Conservation (phyloP, 2,113 vertebrate genomes). For the Mugil cephalus region DNA sequence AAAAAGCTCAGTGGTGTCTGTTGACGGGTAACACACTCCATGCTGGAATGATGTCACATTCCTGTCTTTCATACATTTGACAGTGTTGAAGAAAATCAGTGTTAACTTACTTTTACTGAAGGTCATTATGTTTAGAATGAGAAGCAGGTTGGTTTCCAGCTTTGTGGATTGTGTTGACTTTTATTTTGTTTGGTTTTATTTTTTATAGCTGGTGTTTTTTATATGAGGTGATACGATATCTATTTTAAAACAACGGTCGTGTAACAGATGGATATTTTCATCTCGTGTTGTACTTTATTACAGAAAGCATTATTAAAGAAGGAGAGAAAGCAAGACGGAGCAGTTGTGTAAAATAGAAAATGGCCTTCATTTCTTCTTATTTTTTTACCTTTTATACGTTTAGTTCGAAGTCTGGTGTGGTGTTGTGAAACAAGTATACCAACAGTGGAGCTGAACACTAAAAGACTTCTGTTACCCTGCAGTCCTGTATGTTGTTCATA, state of each 20-base stretch:
- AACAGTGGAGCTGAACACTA: constrained; percentile 42
- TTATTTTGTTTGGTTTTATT: constrained; percentile 35
- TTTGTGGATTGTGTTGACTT: constrained; percentile 42
- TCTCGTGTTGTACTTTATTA: constrained; percentile 42
- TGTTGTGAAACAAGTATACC: constrained; percentile 32
- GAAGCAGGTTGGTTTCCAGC: constrained; percentile 24
- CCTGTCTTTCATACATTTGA: constrained; percentile 32
- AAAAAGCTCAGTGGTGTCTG: constrained; percentile 23
- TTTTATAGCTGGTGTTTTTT: constrained; percentile 68
- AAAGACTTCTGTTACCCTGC: constrained; percentile 42
- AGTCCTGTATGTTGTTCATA: constrained; percentile 23
- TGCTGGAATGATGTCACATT: constrained; percentile 57
- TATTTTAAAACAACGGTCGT: constrained; percentile 63
- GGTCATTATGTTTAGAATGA: constrained; percentile 10
- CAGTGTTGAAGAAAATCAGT: constrained; percentile 63
- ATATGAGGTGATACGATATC: constrained; percentile 69
- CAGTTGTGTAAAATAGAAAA: constrained; percentile 29
- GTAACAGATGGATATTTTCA: constrained; percentile 33
- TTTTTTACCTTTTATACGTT: constrained; percentile 42
- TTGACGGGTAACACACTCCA: constrained; percentile 28
- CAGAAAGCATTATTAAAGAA: constrained; percentile 60
- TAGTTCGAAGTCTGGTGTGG: constrained; percentile 42
- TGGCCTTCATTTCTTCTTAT: constrained; percentile 47
- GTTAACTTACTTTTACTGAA: constrained; percentile 50
- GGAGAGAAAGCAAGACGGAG: not conserved